Conservation (phyloP, 2,888 invertebrate species). For the Apotomis betuletana region DNA sequence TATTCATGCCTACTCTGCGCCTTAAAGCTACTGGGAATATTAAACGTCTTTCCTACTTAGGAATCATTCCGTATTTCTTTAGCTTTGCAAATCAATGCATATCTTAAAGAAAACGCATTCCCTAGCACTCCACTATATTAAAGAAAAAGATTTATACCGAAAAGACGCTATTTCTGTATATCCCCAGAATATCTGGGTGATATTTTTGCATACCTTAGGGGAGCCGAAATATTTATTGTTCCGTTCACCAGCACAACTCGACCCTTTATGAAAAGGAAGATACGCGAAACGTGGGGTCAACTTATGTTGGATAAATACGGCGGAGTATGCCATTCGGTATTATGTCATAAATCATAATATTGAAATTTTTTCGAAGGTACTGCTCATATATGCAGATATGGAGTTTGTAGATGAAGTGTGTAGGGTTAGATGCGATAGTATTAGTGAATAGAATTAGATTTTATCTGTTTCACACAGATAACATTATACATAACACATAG, state of each 20-base stretch:
- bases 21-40: too few species aligned
- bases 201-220: slow-evolving; percentile 80
- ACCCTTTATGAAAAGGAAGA: slow-evolving; percentile 40
- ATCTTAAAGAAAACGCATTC: slow-evolving; percentile 49
- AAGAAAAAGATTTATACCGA: slow-evolving; percentile 77
- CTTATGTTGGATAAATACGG: slow-evolving; percentile 46
- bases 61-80: background rate
- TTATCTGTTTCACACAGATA: too few species aligned
- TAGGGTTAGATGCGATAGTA: slow-evolving; percentile 16
- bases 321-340: slow-evolving; percentile 63
- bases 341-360: slow-evolving; percentile 79
- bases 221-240: slow-evolving; percentile 70
- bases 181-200: slow-evolving; percentile 68
- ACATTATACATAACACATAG: too few species aligned
- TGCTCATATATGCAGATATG: slow-evolving; percentile 54
- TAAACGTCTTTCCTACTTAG: background rate
- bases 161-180: slow-evolving; percentile 67
- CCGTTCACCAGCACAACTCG: slow-evolving; percentile 53
- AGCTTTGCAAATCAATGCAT: slow-evolving; percentile 40
- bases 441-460: background rate
- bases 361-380: slow-evolving; percentile 67
- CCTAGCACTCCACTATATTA: slow-evolving; percentile 73
- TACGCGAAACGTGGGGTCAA: slow-evolving; percentile 37
- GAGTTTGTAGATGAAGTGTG: slow-evolving; percentile 50
- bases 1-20: too few species aligned